Conservation (phyloP, 2,797 vertebrate genomes). For the Gobio occitaniae region DNA sequence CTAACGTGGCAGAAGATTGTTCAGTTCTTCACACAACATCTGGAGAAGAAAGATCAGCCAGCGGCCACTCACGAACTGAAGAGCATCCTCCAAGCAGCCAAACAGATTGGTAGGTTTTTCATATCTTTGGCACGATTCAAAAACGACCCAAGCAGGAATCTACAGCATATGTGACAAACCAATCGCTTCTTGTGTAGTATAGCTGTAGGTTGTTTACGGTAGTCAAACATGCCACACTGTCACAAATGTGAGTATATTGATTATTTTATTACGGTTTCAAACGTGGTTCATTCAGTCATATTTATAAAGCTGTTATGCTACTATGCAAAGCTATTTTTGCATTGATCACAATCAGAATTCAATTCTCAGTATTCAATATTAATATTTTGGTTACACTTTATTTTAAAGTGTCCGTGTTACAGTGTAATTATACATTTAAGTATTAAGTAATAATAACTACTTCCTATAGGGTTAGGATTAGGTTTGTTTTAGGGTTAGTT, state of each 20-base stretch:
- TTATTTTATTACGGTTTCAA: not conserved
- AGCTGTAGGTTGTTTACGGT: not conserved
- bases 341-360: not conserved
- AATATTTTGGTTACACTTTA: not conserved
- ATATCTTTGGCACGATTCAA: not conserved
- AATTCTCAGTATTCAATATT: not conserved
- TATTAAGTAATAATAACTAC: not conserved
- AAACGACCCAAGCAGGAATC: not conserved
- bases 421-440: not conserved
- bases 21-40: constrained; percentile 86
- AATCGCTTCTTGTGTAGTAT: not conserved
- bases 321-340: not conserved
- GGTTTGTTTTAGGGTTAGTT: not conserved
- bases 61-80: constrained; percentile 86
- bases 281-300: not conserved
- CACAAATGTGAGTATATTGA: not conserved
- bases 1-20: constrained; percentile 93
- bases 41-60: constrained; percentile 84
- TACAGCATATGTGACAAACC: not conserved
- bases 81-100: constrained; percentile 89
- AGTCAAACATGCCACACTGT: not conserved
- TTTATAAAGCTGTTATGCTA: not conserved
- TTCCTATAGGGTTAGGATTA: no score
- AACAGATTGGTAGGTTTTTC: constrained; percentile 90
- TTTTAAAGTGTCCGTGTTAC: not conserved